phyloP scores from a whole-genome alignment of 2,888 invertebrate species.

The Physocephala rufipes region DNA sequence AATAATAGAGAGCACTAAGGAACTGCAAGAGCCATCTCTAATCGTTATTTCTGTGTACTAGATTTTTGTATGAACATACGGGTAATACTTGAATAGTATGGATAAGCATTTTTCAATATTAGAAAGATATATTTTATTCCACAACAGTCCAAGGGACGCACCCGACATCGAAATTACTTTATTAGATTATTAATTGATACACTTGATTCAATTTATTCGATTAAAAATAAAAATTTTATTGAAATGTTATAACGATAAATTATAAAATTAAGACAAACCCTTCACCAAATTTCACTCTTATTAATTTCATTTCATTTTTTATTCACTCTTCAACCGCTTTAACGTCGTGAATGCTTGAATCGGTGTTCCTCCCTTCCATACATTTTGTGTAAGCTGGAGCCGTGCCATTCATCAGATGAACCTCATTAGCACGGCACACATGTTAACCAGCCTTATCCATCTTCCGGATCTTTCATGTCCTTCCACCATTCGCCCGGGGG shows the following conservation, averaged over 20 bases:
- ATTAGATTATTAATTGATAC: background rate
- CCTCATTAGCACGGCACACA: background rate
- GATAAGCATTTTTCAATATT: background rate
- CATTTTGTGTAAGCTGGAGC: background rate
- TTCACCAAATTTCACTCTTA: background rate
- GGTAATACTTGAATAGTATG: background rate
- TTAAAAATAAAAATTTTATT: background rate
- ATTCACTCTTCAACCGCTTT: background rate
- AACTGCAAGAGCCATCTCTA: no score
- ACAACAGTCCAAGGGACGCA: no score
- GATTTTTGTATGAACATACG: no score
- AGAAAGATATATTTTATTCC: background rate
- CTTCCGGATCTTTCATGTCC: background rate
- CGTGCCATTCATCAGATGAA: slow-evolving; percentile 10
- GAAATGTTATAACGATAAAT: background rate
- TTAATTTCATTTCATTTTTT: background rate
- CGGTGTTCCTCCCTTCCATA: background rate
- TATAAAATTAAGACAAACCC: background rate
- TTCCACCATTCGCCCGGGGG: background rate
- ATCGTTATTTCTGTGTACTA: no score
- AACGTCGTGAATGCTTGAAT: background rate
- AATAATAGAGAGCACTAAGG: no score
- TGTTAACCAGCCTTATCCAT: slow-evolving; percentile 1
- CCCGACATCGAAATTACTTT: no score
- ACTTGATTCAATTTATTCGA: background rate